Conservation (phyloP, 2,888 invertebrate genomes). For the Hybos culiciformis region DNA sequence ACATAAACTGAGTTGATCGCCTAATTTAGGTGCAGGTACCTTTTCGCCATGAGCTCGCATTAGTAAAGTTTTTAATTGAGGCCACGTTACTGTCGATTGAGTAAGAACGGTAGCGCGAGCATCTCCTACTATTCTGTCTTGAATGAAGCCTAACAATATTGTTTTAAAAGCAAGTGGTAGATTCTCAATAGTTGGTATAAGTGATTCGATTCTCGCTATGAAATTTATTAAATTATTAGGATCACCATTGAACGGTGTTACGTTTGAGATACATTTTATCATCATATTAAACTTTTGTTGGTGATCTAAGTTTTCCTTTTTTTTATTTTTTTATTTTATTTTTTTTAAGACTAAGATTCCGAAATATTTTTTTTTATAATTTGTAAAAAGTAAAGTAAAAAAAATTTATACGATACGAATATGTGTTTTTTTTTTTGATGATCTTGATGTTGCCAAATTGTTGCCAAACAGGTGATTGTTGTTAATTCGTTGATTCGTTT, state of each 20-base stretch:
- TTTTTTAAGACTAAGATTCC: too few relatives aligned
- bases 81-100: constrained; percentile 5
- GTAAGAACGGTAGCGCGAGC: constrained; percentile 3
- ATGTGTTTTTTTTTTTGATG: too few relatives aligned
- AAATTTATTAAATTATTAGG: constrained; percentile 3
- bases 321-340: too few relatives aligned
- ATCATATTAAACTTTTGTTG: too few relatives aligned
- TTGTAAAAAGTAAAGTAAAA: too few relatives aligned
- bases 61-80: constrained; percentile 3
- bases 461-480: too few relatives aligned
- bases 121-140: constrained; percentile 6
- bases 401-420: too few relatives aligned
- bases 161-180: too few relatives aligned
- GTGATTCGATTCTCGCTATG: constrained; percentile 7
- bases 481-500: too few relatives aligned
- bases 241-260: constrained; percentile 4
- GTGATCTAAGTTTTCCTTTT: too few relatives aligned
- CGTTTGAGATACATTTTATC: neutral
- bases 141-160: constrained; percentile 7
- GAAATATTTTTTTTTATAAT: too few relatives aligned
- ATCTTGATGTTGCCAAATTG: too few relatives aligned
- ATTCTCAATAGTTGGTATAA: neutral
- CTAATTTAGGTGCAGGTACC: neutral
- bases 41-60: constrained; percentile 8
- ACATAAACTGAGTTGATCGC: constrained; percentile 4